A percentile compares a stretch with the other conserved stretches of the same genome.
Conservation (phyloP, 1,140 invertebrate genomes). For the Caerostris extrusa region DNA sequence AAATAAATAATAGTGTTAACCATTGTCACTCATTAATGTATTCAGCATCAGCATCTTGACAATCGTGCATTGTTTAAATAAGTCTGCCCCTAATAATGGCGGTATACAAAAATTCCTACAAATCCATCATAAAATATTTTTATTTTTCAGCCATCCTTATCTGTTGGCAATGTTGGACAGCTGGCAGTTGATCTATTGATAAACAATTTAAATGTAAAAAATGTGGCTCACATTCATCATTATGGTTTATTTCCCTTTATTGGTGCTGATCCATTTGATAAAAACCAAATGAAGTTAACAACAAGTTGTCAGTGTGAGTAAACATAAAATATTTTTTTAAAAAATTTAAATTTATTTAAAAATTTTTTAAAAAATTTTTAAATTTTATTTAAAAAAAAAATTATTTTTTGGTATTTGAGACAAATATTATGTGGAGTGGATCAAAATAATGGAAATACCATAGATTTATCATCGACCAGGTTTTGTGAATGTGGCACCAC, state of each 20-base stretch:
- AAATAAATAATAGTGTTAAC: too few species aligned
- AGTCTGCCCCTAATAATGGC: not conserved
- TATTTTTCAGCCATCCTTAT: conserved; percentile 86
- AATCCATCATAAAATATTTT: too few species aligned
- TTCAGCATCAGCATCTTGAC: not conserved
- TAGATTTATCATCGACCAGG: too few species aligned
- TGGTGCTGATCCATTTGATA: conserved; percentile 87
- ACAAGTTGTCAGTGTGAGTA: conserved; percentile 82
- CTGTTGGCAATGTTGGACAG: conserved; percentile 91
- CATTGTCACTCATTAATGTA: not conserved
- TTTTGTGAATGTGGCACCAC: too few species aligned
- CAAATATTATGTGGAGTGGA: too few species aligned
- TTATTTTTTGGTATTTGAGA: too few species aligned
- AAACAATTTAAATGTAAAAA: conserved; percentile 85
- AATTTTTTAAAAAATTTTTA: too few species aligned
- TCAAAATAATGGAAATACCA: too few species aligned
- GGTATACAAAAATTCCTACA: not conserved
- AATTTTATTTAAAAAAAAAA: too few species aligned
- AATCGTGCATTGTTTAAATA: not conserved
- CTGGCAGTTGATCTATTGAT: conserved; percentile 88
- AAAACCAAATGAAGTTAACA: conserved; percentile 82
- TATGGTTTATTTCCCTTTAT: conserved; percentile 86
- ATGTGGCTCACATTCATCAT: conserved; percentile 86
- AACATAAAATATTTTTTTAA: conserved; percentile 28
- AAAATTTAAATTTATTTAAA: too few species aligned